Evolutionary conservation across 1,140 invertebrate genomes (phyloP).

Genomic region (Oedothorax gibbosus): DNA sequence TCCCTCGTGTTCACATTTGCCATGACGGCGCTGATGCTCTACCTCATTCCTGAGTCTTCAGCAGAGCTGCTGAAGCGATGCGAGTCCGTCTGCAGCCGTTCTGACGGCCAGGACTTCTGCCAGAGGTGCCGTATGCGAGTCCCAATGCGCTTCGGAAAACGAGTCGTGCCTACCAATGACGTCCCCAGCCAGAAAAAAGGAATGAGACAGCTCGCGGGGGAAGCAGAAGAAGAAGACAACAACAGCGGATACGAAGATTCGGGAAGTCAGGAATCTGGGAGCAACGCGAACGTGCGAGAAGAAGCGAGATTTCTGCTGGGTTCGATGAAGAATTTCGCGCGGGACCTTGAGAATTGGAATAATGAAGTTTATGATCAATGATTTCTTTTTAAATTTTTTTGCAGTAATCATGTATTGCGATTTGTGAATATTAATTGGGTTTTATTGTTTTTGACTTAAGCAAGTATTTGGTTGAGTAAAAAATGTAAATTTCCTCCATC

Average conservation of each 20-base stretch:
- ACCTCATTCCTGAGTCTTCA: neutral
- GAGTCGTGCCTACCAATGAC: neutral
- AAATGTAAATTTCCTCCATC: too few relatives aligned
- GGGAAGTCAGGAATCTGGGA: neutral
- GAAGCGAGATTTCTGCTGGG: constrained; percentile 28
- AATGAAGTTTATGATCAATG: constrained; percentile 23
- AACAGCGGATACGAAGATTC: neutral
- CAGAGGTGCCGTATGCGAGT: constrained; percentile 60
- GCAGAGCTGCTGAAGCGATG: constrained; percentile 36
- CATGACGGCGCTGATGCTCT: neutral
- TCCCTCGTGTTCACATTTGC: neutral
- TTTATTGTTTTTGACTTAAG: too few relatives aligned
- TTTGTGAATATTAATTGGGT: too few relatives aligned
- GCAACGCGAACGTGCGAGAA: neutral
- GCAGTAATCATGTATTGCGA: too few relatives aligned
- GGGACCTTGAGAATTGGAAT: constrained; percentile 33
- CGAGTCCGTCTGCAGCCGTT: constrained; percentile 57
- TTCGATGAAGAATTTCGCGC: constrained; percentile 31
- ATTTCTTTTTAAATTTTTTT: neutral
- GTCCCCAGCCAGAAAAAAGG: neutral
- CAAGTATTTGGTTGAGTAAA: too few relatives aligned
- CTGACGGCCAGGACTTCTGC: constrained; percentile 59
- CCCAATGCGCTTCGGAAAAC: constrained; percentile 63
- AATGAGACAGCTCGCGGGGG: neutral
- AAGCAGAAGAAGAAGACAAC: neutral